Conservation (phyloP, 2,888 invertebrate species). For the Chironomus tentans region DNA sequence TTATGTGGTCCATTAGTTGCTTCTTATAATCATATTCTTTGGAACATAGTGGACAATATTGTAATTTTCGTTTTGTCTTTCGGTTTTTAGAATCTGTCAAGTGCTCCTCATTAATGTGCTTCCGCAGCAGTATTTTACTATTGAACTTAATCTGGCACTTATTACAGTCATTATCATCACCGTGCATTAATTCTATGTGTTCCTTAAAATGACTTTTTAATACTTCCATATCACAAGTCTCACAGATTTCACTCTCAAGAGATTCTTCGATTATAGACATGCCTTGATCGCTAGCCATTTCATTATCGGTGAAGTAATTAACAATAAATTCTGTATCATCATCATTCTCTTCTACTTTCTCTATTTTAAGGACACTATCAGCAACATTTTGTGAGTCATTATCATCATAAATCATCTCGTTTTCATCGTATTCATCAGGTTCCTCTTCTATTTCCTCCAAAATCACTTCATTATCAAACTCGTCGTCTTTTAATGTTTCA, state of each 20-base stretch:
- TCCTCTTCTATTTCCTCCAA: neutral
- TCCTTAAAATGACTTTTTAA: neutral
- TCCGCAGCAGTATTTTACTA: neutral
- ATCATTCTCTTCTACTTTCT: neutral
- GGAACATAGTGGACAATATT: neutral
- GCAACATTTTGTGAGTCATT: neutral
- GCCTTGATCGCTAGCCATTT: neutral
- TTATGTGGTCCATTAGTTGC: slow-evolving; percentile 15
- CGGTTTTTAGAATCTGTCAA: neutral
- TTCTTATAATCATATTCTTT: slow-evolving; percentile 19
- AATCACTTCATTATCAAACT: neutral
- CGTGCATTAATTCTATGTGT: slow-evolving; percentile 2
- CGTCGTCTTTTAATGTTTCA: neutral
- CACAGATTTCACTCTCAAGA: neutral
- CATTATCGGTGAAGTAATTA: neutral
- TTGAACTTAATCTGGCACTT: neutral
- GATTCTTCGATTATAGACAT: too few species aligned
- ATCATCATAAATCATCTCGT: neutral
- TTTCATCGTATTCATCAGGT: neutral
- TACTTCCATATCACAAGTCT: neutral
- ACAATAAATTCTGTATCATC: neutral
- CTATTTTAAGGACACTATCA: neutral
- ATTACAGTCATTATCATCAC: neutral
- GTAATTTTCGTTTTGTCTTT: neutral
- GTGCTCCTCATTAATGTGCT: neutral